phyloP scores from a whole-genome alignment of 2,113 vertebrate genomes.

The Noctilio leporinus region DNA sequence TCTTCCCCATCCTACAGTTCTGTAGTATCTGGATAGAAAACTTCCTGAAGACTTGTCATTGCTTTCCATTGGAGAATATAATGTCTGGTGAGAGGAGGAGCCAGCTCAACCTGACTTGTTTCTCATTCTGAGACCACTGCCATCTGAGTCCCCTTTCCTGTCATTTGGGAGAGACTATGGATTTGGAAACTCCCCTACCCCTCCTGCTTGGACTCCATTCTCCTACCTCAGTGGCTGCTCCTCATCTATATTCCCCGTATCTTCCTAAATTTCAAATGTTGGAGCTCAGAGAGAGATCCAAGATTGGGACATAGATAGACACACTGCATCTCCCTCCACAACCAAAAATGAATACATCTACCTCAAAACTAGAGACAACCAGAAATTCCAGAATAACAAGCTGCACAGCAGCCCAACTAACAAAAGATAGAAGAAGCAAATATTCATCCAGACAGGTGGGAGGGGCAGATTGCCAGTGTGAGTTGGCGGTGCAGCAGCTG shows the following conservation, averaged over 20 bases:
- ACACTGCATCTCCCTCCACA: too few species aligned
- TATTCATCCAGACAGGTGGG: too few species aligned
- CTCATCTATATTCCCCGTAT: neutral
- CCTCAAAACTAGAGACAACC: too few species aligned
- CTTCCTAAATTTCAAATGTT: neutral
- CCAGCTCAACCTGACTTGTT: neutral
- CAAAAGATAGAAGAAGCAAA: too few species aligned
- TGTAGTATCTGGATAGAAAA: slow-evolving; percentile 71
- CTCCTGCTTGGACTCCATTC: neutral
- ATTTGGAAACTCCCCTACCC: neutral
- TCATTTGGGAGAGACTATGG: neutral
- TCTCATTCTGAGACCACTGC: neutral
- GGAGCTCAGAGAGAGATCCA: too few species aligned
- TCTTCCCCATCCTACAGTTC: slow-evolving; percentile 74
- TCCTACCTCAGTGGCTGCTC: neutral
- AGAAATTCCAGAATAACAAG: too few species aligned
- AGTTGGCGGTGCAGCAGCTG: too few species aligned
- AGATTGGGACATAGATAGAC: too few species aligned
- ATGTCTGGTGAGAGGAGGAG: slow-evolving; percentile 22
- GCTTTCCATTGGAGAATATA: slow-evolving; percentile 64
- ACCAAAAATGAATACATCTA: too few species aligned
- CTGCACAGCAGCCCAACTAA: too few species aligned
- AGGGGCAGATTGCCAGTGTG: too few species aligned
- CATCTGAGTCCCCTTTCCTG: neutral
- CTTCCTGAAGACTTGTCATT: slow-evolving; percentile 70